phyloP scores from a whole-genome alignment of 2,113 vertebrate genomes.

The Myotis yumanensis region DNA sequence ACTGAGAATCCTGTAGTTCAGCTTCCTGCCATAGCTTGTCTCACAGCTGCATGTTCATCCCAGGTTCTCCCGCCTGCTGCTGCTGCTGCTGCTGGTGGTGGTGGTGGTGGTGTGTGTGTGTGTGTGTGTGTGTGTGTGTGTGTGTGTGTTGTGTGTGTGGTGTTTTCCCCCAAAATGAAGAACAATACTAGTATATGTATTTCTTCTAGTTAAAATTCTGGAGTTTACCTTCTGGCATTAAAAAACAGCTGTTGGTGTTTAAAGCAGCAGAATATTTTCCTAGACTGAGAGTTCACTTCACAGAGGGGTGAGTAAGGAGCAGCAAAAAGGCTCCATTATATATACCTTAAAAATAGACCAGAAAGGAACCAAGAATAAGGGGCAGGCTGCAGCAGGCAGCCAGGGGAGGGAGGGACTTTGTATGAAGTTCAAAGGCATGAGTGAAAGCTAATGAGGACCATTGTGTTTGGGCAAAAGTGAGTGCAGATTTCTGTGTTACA shows the following conservation, averaged over 20 bases:
- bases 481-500: neutral
- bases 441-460: neutral
- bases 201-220: neutral
- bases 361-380: neutral
- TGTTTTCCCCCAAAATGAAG: neutral
- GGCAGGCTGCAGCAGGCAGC: neutral
- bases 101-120: no score
- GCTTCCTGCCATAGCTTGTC: neutral
- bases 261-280: neutral
- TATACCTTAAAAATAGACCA: conserved; percentile 20
- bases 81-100: neutral
- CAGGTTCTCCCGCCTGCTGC: neutral
- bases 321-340: conserved; percentile 30
- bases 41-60: neutral
- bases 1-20: neutral
- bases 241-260: neutral
- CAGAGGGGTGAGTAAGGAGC: neutral
- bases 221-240: neutral
- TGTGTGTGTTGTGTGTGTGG: neutral
- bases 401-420: neutral
- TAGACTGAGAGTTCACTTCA: neutral
- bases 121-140: no score
- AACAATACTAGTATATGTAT: neutral
- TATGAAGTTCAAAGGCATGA: conserved; percentile 35
- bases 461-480: conserved; percentile 32